Percentiles rank a stretch among this genome's conserved stretches.
Conservation (phyloP, 2,888 invertebrate species). For the Hanleya hanleyi region DNA sequence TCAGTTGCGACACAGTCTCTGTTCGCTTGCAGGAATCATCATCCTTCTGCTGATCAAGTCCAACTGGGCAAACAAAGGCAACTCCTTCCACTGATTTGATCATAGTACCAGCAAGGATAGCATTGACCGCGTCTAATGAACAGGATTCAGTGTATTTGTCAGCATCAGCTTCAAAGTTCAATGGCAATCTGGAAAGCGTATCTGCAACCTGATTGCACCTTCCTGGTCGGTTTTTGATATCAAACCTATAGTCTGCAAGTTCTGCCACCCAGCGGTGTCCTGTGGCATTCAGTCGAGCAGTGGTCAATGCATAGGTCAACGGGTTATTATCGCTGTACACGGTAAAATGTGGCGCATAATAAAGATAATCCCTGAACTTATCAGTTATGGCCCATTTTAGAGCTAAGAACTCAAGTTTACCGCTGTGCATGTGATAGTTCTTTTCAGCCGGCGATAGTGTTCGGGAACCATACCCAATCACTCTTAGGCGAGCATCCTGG, state of each 20-base stretch:
- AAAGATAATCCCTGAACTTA: conserved; percentile 24
- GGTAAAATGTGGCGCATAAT: neutral
- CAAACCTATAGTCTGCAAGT: conserved; percentile 16
- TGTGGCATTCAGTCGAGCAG: conserved; percentile 26
- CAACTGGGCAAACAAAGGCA: neutral
- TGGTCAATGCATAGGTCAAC: conserved; percentile 20
- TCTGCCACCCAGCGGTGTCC: conserved; percentile 24
- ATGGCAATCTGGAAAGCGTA: conserved; percentile 13
- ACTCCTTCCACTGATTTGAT: neutral
- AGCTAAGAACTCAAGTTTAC: conserved; percentile 24
- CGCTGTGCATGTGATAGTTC: conserved; percentile 19
- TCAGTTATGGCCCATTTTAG: conserved; percentile 28
- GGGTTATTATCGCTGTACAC: conserved; percentile 16
- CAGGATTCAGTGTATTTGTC: neutral
- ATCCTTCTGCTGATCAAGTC: too few relatives aligned
- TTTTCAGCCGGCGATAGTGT: conserved; percentile 12
- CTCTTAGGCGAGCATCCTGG: conserved; percentile 15
- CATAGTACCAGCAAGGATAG: neutral
- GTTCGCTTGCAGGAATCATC: too few relatives aligned
- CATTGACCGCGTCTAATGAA: neutral
- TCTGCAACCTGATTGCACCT: conserved; percentile 21
- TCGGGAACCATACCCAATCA: conserved; percentile 25
- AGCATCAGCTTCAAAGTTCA: too few relatives aligned
- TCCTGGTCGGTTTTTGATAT: conserved; percentile 11
- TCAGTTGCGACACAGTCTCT: too few relatives aligned